phyloP scores from a whole-genome alignment of 2,797 vertebrate genomes.

The Rhynchotus rufescens region DNA sequence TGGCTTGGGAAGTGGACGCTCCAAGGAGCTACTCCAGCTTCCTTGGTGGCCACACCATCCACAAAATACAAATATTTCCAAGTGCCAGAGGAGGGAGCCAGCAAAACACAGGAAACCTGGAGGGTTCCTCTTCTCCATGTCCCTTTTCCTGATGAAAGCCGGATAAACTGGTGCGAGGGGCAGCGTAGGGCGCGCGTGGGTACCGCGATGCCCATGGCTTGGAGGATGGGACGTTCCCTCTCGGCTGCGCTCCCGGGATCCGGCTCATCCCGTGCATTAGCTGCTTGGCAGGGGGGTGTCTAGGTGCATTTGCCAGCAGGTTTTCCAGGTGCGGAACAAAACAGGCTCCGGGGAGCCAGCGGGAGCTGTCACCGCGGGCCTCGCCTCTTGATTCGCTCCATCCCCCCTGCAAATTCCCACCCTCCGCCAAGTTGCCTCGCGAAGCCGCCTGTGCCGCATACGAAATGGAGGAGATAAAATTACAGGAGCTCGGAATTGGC shows the following conservation, averaged over 20 bases:
- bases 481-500: slow-evolving; percentile 79
- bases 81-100: slow-evolving; percentile 69
- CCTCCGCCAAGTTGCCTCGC: slow-evolving; percentile 67
- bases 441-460: slow-evolving; percentile 77
- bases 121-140: background rate
- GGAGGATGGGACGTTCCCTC: background rate
- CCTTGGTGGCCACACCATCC: slow-evolving; percentile 8
- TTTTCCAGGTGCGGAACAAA: fast-evolving
- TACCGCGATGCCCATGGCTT: background rate
- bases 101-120: slow-evolving; percentile 55
- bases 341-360: background rate
- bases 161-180: background rate
- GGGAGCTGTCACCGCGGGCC: background rate
- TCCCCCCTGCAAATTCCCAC: slow-evolving; percentile 43
- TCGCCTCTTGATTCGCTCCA: background rate
- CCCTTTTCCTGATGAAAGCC: slow-evolving; percentile 35
- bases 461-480: slow-evolving; percentile 82
- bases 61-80: slow-evolving; percentile 55
- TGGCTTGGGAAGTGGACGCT: background rate
- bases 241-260: background rate
- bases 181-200: background rate
- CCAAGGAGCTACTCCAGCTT: background rate
- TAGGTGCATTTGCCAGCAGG: background rate
- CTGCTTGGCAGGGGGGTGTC: background rate
- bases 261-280: background rate